These are phyloP conservation scores for Anolis carolinensis DNA, from an alignment of 2,113 vertebrate genomes.

Conservation along the genomic window DNA sequence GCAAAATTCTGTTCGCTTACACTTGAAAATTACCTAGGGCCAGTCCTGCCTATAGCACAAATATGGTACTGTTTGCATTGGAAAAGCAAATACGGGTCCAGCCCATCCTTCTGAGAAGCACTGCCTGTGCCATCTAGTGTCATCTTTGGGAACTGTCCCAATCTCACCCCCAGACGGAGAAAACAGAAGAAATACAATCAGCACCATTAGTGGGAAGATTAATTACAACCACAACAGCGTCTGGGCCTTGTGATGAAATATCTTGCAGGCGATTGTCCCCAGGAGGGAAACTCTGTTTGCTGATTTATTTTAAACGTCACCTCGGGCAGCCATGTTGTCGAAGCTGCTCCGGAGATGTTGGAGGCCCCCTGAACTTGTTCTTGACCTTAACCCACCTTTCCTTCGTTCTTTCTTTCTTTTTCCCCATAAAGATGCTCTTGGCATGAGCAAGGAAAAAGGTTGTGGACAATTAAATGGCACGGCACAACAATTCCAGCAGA, in stretches of 20 bases:
- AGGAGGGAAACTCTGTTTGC: conserved; percentile 54
- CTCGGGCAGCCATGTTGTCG: conserved; percentile 42
- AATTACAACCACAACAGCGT: conserved; percentile 64
- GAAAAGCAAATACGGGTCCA: background rate
- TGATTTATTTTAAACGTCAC: conserved; percentile 69
- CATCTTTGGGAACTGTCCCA: background rate
- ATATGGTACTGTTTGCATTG: too few relatives aligned
- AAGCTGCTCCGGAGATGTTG: conserved; percentile 56
- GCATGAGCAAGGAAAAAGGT: conserved; percentile 39
- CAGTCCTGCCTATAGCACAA: too few relatives aligned
- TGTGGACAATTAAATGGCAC: conserved; percentile 51
- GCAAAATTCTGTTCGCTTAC: too few relatives aligned
- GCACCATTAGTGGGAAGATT: conserved; percentile 57
- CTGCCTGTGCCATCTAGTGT: conserved; percentile 49
- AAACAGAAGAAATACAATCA: conserved; percentile 33
- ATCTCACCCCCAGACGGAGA: background rate
- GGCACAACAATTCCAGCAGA: too few relatives aligned
- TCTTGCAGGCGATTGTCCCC: conserved; percentile 61
- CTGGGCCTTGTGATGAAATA: conserved; percentile 68
- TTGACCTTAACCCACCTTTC: conserved; percentile 36
- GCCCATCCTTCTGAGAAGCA: background rate
- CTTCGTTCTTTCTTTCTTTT: conserved; percentile 35
- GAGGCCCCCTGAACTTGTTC: conserved; percentile 44
- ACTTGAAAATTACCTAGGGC: too few relatives aligned
- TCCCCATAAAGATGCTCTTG: conserved; percentile 44